A percentile compares a stretch with the other conserved stretches of the same genome.
phyloP scores from a whole-genome alignment of 2,113 vertebrate genomes.

The Chlorocebus sabaeus region DNA sequence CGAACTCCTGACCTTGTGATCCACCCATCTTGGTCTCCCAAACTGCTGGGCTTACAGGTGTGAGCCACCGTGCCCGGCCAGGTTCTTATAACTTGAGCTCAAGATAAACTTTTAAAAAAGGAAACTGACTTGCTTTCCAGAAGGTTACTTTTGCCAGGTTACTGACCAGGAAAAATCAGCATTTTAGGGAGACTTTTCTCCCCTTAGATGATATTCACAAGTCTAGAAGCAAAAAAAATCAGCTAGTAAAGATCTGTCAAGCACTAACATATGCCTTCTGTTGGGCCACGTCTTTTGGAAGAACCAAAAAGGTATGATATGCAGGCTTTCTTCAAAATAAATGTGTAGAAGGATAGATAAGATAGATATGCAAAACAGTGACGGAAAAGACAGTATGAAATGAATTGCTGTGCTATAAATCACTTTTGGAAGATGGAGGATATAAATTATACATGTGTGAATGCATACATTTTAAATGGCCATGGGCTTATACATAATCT shows the following conservation, averaged over 20 bases:
- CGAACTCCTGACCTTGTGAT: no score
- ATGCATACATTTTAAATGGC: slow-evolving; percentile 38
- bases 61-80: no score
- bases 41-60: no score
- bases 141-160: neutral
- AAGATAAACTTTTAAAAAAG: neutral
- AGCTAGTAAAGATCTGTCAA: neutral
- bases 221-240: neutral
- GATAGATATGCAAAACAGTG: slow-evolving; percentile 13
- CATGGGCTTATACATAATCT: neutral
- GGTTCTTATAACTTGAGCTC: neutral
- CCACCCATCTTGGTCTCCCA: no score
- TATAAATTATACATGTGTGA: neutral
- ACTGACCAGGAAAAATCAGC: neutral
- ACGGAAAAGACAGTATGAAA: neutral
- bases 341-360: neutral
- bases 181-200: neutral
- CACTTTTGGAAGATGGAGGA: neutral
- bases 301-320: neutral
- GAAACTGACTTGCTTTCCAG: neutral
- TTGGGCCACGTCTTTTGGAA: neutral
- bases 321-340: neutral
- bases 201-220: neutral
- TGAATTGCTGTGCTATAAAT: slow-evolving; percentile 3
- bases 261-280: neutral